Conservation (phyloP, 2,113 vertebrate species). For the Macquaria ambigua region DNA sequence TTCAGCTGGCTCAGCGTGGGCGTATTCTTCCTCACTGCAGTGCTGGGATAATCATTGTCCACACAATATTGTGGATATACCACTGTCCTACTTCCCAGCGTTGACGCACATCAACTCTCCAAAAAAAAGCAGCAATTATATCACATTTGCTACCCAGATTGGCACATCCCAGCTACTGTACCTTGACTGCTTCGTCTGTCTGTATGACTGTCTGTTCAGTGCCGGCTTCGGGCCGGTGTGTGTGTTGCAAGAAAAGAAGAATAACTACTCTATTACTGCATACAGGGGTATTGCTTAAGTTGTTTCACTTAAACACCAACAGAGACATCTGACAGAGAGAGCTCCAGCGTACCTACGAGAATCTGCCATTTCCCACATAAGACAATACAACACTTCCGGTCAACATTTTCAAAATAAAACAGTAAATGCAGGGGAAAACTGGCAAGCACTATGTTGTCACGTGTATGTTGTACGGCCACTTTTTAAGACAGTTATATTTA, state of each 20-base stretch:
- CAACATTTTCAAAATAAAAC: slow-evolving; percentile 24
- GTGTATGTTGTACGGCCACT: too few relatives aligned
- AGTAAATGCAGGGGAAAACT: not conserved
- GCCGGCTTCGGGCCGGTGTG: not conserved
- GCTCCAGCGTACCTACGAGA: not conserved
- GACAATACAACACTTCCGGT: not conserved
- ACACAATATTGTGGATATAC: not conserved
- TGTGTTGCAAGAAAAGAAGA: not conserved
- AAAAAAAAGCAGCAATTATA: not conserved
- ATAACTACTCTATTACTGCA: too few relatives aligned
- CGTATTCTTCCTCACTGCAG: slow-evolving; percentile 15
- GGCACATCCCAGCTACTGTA: not conserved
- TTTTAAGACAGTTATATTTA: not conserved
- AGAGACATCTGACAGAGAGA: not conserved
- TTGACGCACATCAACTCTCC: not conserved
- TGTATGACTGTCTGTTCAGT: not conserved
- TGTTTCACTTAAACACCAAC: slow-evolving; percentile 1
- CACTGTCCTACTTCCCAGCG: not conserved
- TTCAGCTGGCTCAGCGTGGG: slow-evolving; percentile 36
- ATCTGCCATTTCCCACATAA: slow-evolving; percentile 3
- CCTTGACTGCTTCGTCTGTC: not conserved
- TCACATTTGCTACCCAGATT: slow-evolving; percentile 8
- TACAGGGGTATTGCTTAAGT: too few relatives aligned
- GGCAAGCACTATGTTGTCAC: not conserved
- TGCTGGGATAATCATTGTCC: slow-evolving; percentile 13